phyloP scores from a whole-genome alignment of 2,113 vertebrate species.

The Glaucidium brasilianum region DNA sequence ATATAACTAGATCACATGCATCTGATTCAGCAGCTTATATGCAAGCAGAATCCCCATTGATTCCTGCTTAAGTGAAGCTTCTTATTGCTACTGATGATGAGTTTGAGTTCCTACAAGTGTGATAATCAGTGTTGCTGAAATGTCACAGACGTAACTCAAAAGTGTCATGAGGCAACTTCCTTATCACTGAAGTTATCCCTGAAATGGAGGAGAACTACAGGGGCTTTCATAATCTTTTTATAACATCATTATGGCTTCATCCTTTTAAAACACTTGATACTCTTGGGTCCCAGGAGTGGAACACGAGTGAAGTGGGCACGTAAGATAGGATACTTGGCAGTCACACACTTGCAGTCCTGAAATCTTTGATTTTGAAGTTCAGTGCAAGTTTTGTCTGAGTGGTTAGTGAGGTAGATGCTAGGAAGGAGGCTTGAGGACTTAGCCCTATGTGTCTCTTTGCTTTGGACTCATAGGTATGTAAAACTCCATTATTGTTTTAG shows the following conservation, averaged over 20 bases:
- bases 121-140: conserved; percentile 47
- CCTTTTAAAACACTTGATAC: conserved; percentile 14
- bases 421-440: neutral
- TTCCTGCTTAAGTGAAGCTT: neutral
- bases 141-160: conserved; percentile 44
- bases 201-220: neutral
- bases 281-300: neutral
- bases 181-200: conserved; percentile 28
- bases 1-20: neutral
- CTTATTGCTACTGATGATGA: neutral
- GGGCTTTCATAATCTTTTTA: conserved; percentile 29
- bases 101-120: neutral
- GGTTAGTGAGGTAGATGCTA: neutral
- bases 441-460: neutral
- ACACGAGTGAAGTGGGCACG: neutral
- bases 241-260: conserved; percentile 37
- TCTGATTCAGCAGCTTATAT: neutral
- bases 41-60: neutral
- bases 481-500: conserved; percentile 26
- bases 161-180: conserved; percentile 10
- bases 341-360: neutral
- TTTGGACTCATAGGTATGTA: conserved; percentile 3
- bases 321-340: neutral
- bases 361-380: conserved; percentile 16
- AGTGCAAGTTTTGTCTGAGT: neutral